Conservation (phyloP, 2,113 vertebrate genomes). For the Megaptera novaeangliae region DNA sequence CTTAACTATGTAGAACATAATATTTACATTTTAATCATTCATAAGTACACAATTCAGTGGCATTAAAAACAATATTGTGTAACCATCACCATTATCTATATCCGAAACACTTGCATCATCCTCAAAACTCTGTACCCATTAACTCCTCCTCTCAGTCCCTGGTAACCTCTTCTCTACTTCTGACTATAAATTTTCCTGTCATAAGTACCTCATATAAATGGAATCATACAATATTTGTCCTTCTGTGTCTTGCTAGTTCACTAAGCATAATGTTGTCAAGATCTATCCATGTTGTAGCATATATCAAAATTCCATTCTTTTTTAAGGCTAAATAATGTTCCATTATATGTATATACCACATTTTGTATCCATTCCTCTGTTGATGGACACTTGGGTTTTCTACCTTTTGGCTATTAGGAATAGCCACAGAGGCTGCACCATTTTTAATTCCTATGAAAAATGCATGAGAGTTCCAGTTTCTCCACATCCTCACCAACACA, state of each 20-base stretch:
- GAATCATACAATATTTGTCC: not conserved
- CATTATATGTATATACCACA: not conserved
- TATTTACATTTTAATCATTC: not conserved
- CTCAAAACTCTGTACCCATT: not conserved
- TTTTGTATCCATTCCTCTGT: not conserved
- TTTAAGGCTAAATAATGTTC: not conserved
- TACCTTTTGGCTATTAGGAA: not conserved
- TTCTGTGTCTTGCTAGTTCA: not conserved
- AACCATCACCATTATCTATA: not conserved
- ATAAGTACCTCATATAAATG: not conserved
- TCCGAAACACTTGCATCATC: not conserved
- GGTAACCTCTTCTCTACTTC: not conserved
- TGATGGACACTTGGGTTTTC: not conserved
- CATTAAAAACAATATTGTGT: not conserved
- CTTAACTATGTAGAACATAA: not conserved
- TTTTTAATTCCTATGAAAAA: not conserved
- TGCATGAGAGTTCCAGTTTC: not conserved
- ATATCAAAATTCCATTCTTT: not conserved
- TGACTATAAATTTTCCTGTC: not conserved
- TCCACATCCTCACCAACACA: not conserved
- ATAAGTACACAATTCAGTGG: not conserved
- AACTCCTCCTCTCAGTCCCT: not conserved
- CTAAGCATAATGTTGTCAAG: not conserved
- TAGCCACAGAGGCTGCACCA: not conserved
- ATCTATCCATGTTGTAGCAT: not conserved